Evolutionary conservation across 2,113 vertebrate species (phyloP).

Genomic region (Chiloscyllium plagiosum): DNA sequence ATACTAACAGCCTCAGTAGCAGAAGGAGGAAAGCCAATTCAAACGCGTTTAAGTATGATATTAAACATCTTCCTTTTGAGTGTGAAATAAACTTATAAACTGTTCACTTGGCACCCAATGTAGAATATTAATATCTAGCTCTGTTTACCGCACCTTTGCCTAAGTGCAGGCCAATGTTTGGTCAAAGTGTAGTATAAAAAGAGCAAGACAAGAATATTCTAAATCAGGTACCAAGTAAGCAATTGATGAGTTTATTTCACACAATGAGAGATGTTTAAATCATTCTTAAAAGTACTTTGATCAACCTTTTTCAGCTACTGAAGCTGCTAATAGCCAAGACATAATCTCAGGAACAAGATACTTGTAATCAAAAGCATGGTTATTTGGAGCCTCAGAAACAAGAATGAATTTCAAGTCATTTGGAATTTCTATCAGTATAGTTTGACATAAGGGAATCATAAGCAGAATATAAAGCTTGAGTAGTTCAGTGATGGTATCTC

Average conservation of each 20-base stretch:
- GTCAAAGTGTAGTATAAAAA: not conserved
- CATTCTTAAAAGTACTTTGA: not conserved
- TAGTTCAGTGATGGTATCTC: not conserved
- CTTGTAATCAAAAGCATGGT: not conserved
- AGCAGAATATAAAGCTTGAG: slow-evolving; percentile 12
- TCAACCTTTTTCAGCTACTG: not conserved
- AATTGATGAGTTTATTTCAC: not conserved
- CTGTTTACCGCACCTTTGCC: not conserved
- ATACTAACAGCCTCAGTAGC: not conserved
- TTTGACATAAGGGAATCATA: not conserved
- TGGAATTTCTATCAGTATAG: not conserved
- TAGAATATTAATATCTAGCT: not conserved
- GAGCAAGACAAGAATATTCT: not conserved
- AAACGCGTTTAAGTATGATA: not conserved
- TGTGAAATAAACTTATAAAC: too few relatives aligned
- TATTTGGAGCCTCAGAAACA: not conserved
- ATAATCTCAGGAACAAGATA: not conserved
- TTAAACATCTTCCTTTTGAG: too few relatives aligned
- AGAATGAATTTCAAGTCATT: not conserved
- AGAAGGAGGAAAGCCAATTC: not conserved
- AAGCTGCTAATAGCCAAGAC: not conserved
- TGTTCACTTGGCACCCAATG: not conserved
- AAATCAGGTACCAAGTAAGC: not conserved
- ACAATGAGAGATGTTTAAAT: not conserved
- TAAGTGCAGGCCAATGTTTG: too few relatives aligned